phyloP scores from a whole-genome alignment of 2,113 vertebrate genomes.

The Corythornis madagascariensis region DNA sequence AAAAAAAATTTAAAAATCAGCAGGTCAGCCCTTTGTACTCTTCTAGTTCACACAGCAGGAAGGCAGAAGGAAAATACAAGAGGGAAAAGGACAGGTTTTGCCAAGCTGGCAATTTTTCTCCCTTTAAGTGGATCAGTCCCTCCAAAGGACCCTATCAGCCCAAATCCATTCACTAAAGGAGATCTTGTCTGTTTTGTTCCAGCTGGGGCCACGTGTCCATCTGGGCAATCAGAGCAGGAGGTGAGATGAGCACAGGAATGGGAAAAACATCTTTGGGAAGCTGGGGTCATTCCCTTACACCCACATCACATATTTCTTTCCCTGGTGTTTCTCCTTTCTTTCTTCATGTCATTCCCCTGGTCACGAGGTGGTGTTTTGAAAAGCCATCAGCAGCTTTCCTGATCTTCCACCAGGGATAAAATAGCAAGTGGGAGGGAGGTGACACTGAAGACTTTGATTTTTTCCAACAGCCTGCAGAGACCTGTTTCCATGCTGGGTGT shows the following conservation, averaged over 20 bases:
- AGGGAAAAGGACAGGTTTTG: not conserved
- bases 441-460: not conserved
- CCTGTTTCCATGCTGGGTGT: not conserved
- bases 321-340: not conserved
- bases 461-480: not conserved
- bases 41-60: not conserved
- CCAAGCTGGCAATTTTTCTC: not conserved
- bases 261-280: conserved; percentile 18
- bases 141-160: not conserved
- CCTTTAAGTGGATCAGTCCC: not conserved
- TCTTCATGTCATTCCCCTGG: not conserved
- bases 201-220: not conserved
- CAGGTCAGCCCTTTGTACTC: not conserved
- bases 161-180: not conserved
- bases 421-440: not conserved
- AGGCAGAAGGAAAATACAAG: not conserved
- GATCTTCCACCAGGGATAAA: not conserved
- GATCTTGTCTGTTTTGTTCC: not conserved
- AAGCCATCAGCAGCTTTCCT: conserved; percentile 11
- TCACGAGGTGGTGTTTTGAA: not conserved
- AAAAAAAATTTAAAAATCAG: not conserved
- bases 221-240: not conserved
- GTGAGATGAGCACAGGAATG: not conserved
- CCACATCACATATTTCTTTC: not conserved
- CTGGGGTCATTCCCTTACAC: not conserved